These are phyloP conservation scores for Novumbra hubbsi DNA, from an alignment of 2,797 vertebrate species.

Conservation along the genomic window DNA sequence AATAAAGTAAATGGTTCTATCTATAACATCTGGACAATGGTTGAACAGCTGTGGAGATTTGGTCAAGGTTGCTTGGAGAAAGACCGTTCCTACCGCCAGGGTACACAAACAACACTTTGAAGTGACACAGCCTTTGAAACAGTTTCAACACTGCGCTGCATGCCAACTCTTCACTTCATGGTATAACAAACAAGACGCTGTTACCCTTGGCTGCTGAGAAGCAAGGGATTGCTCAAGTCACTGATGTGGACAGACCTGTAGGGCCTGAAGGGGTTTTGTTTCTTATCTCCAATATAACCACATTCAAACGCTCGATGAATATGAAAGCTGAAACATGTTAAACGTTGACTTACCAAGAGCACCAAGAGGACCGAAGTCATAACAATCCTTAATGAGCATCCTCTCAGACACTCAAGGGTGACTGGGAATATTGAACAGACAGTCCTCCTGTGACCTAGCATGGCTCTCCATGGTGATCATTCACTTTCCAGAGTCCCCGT, in stretches of 20 bases:
- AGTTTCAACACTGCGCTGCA: background rate
- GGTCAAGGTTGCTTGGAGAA: background rate
- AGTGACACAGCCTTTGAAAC: background rate
- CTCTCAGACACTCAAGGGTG: background rate
- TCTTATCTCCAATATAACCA: background rate
- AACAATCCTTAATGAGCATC: conserved; percentile 9
- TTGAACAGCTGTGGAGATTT: background rate
- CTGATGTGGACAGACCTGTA: background rate
- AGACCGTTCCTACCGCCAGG: background rate
- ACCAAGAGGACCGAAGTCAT: background rate
- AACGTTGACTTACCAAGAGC: background rate
- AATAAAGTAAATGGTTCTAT: background rate
- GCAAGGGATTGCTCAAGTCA: conserved; percentile 34
- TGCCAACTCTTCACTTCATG: background rate
- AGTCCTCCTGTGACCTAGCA: conserved; percentile 15
- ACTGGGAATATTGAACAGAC: background rate
- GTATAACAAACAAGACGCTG: background rate
- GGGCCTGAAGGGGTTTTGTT: background rate
- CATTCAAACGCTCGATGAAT: background rate
- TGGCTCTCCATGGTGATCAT: conserved; percentile 12
- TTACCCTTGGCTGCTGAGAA: background rate
- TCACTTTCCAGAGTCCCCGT: background rate
- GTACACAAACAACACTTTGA: conserved; percentile 7
- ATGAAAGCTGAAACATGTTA: background rate
- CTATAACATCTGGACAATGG: background rate